Percentiles rank a stretch among this genome's conserved stretches.
phyloP scores from a whole-genome alignment of 2,888 invertebrate genomes.

The Drosophila greeni region DNA sequence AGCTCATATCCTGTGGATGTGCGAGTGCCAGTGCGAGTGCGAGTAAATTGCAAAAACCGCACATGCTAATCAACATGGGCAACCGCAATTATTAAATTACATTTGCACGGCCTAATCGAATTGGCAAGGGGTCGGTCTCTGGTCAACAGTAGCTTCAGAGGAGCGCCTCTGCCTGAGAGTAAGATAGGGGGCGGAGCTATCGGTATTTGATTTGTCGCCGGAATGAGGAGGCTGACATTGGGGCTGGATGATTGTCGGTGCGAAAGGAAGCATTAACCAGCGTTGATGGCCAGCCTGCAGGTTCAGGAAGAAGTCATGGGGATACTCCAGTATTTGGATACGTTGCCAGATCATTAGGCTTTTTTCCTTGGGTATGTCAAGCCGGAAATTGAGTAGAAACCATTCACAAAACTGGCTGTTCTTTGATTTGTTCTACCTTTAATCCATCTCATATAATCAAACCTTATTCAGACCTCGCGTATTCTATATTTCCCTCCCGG shows the following conservation, averaged over 20 bases:
- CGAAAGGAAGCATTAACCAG: conserved; percentile 25
- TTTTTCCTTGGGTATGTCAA: neutral
- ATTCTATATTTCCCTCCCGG: conserved; percentile 1
- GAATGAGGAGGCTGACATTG: conserved; percentile 29
- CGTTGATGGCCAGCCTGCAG: neutral
- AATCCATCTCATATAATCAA: neutral
- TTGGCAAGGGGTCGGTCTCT: conserved; percentile 31
- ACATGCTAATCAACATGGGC: conserved; percentile 67
- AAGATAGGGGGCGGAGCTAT: conserved; percentile 22
- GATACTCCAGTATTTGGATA: neutral
- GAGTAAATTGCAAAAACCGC: conserved; percentile 66
- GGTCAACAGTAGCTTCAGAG: conserved; percentile 43
- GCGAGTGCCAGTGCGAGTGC: conserved; percentile 2
- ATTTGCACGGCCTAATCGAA: conserved; percentile 60
- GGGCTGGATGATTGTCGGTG: conserved; percentile 25
- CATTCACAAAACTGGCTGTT: no score
- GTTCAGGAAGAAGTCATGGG: conserved; percentile 1
- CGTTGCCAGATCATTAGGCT: neutral
- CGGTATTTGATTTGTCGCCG: conserved; percentile 36
- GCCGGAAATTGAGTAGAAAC: neutral
- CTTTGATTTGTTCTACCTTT: neutral
- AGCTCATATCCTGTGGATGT: conserved; percentile 63
- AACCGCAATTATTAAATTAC: conserved; percentile 74
- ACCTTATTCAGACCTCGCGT: neutral
- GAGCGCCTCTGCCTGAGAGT: conserved; percentile 4